Percentiles rank a stretch among this genome's conserved stretches.
These are phyloP conservation scores for Tyrophagus putrescentiae DNA, from an alignment of 1,140 invertebrate species.

Conservation along the genomic window DNA sequence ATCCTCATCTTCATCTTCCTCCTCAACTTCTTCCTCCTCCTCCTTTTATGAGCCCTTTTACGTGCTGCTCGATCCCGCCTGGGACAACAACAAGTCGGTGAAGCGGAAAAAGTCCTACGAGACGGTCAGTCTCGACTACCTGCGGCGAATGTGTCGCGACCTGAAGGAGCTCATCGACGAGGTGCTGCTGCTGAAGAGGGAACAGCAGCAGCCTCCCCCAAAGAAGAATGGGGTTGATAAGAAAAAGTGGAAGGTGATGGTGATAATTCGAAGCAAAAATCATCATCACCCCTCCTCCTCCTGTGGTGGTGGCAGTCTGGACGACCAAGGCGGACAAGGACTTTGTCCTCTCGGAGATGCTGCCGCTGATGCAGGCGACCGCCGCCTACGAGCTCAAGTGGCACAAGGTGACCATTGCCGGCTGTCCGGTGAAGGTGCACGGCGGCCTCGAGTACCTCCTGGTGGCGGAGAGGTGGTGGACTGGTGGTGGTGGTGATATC, in stretches of 20 bases:
- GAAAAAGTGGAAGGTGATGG: too few species aligned
- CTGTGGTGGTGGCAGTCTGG: conserved; percentile 13
- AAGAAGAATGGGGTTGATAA: too few species aligned
- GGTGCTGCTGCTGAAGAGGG: background rate
- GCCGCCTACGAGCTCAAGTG: conserved; percentile 7
- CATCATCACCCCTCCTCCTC: background rate
- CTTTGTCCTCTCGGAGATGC: conserved; percentile 19
- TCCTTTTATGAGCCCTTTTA: conserved; percentile 17
- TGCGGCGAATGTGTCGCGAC: background rate
- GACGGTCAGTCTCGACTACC: background rate
- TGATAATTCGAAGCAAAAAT: too few species aligned
- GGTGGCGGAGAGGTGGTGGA: background rate
- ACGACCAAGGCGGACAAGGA: conserved; percentile 10
- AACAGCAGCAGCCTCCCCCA: too few species aligned
- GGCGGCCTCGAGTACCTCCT: conserved; percentile 22
- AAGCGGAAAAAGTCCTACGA: conserved; percentile 20
- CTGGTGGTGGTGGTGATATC: background rate
- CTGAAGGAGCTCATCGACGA: background rate
- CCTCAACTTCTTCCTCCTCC: too few species aligned
- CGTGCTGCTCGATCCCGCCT: conserved; percentile 20
- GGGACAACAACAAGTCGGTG: conserved; percentile 19
- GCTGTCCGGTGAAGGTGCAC: conserved; percentile 18
- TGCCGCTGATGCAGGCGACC: conserved; percentile 9
- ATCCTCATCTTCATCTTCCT: too few species aligned
- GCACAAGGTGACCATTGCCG: conserved; percentile 21